These are phyloP conservation scores for Silurus asotus DNA, from an alignment of 2,113 vertebrate species.

Conservation along the genomic window DNA sequence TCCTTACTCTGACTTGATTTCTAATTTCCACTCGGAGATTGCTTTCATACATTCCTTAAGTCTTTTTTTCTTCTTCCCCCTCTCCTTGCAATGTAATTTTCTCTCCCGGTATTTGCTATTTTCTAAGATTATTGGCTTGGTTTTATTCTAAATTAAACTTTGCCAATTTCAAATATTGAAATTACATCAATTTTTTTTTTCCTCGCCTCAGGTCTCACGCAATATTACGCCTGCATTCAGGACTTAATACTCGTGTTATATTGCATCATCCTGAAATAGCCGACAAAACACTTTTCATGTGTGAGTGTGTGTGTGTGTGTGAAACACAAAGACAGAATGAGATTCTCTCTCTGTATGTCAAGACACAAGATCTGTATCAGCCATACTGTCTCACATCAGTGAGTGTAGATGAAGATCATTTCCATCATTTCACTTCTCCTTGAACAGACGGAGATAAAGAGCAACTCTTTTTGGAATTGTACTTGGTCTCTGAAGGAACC, in stretches of 20 bases:
- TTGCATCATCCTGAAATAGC: constrained; percentile 72
- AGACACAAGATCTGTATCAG: constrained; percentile 70
- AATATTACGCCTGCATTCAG: constrained; percentile 88
- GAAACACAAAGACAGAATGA: constrained; percentile 59
- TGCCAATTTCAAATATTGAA: constrained; percentile 98
- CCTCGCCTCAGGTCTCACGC: constrained; percentile 87
- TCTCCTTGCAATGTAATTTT: constrained; percentile 88
- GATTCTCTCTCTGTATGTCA: constrained; percentile 64
- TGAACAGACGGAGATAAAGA: constrained; percentile 56
- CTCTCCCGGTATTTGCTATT: constrained; percentile 86
- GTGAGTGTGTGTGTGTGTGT: constrained; percentile 6
- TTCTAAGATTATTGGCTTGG: constrained; percentile 98
- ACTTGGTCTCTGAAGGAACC: constrained; percentile 58
- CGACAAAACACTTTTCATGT: constrained; percentile 24
- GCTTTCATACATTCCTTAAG: constrained; percentile 99
- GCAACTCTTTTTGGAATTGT: constrained; percentile 56
- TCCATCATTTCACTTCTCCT: constrained; percentile 65
- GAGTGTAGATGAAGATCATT: constrained; percentile 67
- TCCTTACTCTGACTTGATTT: constrained; percentile 96
- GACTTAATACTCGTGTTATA: constrained; percentile 83
- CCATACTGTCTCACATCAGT: constrained; percentile 65
- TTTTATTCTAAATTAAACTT: constrained; percentile 97
- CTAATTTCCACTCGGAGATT: constrained; percentile 99
- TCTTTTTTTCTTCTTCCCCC: constrained; percentile 82
- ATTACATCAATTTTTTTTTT: constrained; percentile 91